These are phyloP conservation scores for Microtus agrestis DNA, from an alignment of 2,797 vertebrate genomes.

Conservation along the genomic window DNA sequence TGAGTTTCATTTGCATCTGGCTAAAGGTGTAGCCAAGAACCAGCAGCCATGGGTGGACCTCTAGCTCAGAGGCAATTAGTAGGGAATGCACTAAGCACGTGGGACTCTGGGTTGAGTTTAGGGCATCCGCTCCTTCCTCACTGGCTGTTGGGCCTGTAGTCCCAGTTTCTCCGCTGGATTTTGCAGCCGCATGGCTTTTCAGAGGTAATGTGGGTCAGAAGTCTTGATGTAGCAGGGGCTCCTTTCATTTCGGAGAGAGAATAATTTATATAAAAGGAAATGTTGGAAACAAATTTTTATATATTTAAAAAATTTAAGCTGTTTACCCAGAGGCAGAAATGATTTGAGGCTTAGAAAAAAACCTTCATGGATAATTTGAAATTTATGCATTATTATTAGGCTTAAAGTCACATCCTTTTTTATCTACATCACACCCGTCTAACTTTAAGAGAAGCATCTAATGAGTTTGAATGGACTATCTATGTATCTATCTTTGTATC, in stretches of 20 bases:
- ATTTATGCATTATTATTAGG: slow-evolving; percentile 72
- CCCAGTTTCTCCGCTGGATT: slow-evolving; percentile 28
- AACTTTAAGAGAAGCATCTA: slow-evolving; percentile 70
- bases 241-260: slow-evolving; percentile 47
- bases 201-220: background rate
- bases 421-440: slow-evolving; percentile 72
- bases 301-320: slow-evolving; percentile 71
- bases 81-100: too few relatives aligned
- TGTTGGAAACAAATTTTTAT: slow-evolving; percentile 73
- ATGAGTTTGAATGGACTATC: slow-evolving; percentile 55
- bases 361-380: slow-evolving; percentile 71
- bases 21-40: background rate
- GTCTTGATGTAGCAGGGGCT: background rate
- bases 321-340: slow-evolving; percentile 62
- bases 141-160: background rate
- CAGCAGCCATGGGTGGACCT: too few relatives aligned
- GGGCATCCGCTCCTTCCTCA: background rate
- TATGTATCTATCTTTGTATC: background rate
- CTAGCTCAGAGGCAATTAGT: background rate
- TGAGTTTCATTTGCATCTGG: slow-evolving; percentile 37
- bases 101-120: background rate
- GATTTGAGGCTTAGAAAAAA: slow-evolving; percentile 62
- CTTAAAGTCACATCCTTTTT: slow-evolving; percentile 78
- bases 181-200: background rate
- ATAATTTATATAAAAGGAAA: slow-evolving; percentile 61